Percentiles rank a stretch among this genome's conserved stretches.
Evolutionary conservation across 2,113 vertebrate genomes (phyloP).

Genomic region (Psephotus haematonotus): DNA sequence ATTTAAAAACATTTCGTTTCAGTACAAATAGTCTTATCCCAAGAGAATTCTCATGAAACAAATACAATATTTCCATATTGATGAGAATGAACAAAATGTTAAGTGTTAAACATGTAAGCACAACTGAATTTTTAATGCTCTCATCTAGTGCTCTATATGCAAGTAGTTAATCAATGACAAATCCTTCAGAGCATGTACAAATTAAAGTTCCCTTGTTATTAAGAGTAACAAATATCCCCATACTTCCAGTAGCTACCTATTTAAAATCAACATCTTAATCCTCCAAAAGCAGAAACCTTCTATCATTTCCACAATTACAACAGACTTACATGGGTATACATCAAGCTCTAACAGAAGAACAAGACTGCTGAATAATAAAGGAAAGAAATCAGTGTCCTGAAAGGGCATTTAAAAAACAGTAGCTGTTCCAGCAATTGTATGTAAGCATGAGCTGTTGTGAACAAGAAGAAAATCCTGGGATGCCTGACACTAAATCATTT

Average conservation of each 20-base stretch:
- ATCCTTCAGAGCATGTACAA: neutral
- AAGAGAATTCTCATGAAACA: neutral
- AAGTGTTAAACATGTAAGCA: neutral
- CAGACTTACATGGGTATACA: neutral
- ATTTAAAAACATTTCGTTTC: neutral
- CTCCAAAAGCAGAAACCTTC: neutral
- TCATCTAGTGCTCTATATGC: neutral
- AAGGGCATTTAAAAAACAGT: neutral
- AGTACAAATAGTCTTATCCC: neutral
- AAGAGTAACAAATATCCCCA: neutral
- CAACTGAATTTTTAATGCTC: neutral
- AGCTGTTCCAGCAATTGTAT: neutral
- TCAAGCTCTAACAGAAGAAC: neutral
- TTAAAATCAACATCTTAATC: neutral
- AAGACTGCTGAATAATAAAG: neutral
- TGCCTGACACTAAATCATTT: neutral
- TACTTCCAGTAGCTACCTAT: neutral
- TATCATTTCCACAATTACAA: neutral
- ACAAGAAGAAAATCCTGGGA: neutral
- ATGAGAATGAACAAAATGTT: neutral
- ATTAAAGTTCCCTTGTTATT: neutral
- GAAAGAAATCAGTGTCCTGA: neutral
- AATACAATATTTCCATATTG: neutral
- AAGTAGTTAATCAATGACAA: neutral
- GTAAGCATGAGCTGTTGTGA: neutral